Percentiles rank a stretch among this genome's conserved stretches.
phyloP scores from a whole-genome alignment of 2,113 vertebrate species.

The Dinomys branickii region DNA sequence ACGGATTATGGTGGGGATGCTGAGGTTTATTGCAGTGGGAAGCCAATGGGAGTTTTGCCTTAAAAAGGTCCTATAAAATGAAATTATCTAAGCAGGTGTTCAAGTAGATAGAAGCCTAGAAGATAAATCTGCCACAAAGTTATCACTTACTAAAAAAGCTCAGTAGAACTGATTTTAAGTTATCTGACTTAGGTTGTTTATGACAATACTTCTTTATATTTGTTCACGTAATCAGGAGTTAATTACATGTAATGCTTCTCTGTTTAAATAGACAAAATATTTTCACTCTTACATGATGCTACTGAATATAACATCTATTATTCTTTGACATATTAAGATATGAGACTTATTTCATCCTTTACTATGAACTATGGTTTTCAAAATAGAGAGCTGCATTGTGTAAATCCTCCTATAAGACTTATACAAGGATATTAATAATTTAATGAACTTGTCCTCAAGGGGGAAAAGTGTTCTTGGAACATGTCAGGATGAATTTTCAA shows the following conservation, averaged over 20 bases:
- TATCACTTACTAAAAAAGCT: not conserved
- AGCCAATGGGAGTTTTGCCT: not conserved
- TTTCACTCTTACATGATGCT: slow-evolving; percentile 9
- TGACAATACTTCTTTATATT: not conserved
- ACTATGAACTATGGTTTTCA: slow-evolving; percentile 69
- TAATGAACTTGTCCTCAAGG: slow-evolving; percentile 67
- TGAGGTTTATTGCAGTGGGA: not conserved
- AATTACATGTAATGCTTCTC: not conserved
- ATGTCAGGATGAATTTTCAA: slow-evolving; percentile 77
- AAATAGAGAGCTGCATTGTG: slow-evolving; percentile 62
- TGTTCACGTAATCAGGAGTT: not conserved
- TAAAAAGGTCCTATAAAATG: not conserved
- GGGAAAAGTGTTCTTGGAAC: slow-evolving; percentile 74
- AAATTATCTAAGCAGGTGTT: not conserved
- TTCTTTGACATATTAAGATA: slow-evolving; percentile 29
- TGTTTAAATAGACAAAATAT: not conserved
- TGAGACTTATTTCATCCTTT: slow-evolving; percentile 29
- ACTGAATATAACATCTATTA: not conserved
- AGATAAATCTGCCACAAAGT: not conserved
- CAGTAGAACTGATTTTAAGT: not conserved
- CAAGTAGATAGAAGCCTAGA: not conserved
- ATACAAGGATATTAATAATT: slow-evolving; percentile 79
- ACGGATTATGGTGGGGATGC: not conserved
- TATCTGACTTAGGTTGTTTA: not conserved
- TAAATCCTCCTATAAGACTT: slow-evolving; percentile 68